Evolutionary conservation across 2,113 vertebrate genomes (phyloP).

Genomic region (Ariopsis seemanni): DNA sequence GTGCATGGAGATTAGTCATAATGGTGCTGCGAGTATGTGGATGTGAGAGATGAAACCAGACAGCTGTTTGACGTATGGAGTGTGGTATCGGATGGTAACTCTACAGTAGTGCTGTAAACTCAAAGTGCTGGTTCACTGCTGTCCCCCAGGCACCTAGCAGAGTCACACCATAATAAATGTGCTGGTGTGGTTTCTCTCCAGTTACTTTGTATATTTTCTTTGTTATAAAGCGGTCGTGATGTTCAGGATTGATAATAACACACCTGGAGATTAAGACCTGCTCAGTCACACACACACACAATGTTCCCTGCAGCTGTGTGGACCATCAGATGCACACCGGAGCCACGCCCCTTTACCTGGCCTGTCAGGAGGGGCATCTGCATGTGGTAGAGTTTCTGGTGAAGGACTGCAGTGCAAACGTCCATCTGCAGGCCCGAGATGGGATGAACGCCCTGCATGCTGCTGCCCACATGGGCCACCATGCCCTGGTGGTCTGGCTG

Average conservation of each 20-base stretch:
- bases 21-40: too few relatives aligned
- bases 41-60: too few relatives aligned
- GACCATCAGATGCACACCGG: constrained; percentile 73
- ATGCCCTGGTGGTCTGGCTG: constrained; percentile 80
- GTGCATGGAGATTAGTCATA: too few relatives aligned
- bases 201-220: too few relatives aligned
- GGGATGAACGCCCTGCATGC: constrained; percentile 83
- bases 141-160: too few relatives aligned
- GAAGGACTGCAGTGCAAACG: constrained; percentile 72
- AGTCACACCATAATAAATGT: too few relatives aligned
- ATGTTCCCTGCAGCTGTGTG: constrained; percentile 67
- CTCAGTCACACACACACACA: background rate
- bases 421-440: constrained; percentile 76
- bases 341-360: constrained; percentile 82
- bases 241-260: background rate
- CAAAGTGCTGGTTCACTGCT: too few relatives aligned
- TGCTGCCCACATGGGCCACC: constrained; percentile 79
- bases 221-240: background rate
- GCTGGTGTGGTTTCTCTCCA: too few relatives aligned
- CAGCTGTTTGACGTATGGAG: too few relatives aligned
- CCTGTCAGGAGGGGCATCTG: constrained; percentile 84
- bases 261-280: background rate
- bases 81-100: too few relatives aligned
- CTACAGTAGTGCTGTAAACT: too few relatives aligned
- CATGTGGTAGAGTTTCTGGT: constrained; percentile 79